Conservation (phyloP, 2,113 vertebrate genomes). For the Boulengeromyrus knoepffleri region DNA sequence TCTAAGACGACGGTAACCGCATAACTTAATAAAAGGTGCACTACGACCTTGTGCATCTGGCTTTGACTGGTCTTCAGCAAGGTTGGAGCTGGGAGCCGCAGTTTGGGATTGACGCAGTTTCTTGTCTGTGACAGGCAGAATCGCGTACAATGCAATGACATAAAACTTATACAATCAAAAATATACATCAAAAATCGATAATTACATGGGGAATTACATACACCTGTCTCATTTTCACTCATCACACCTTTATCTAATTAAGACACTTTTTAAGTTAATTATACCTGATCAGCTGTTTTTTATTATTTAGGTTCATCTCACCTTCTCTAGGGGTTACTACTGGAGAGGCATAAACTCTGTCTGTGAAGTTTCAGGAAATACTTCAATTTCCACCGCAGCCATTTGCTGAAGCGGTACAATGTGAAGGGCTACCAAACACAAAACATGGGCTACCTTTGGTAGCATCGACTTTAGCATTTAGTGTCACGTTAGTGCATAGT, state of each 20-base stretch:
- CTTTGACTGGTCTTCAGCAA: background rate
- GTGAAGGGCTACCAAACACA: background rate
- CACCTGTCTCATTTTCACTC: background rate
- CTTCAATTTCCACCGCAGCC: background rate
- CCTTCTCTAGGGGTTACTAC: background rate
- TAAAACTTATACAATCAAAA: background rate
- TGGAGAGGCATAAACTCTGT: background rate
- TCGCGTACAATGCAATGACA: background rate
- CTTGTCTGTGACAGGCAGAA: background rate
- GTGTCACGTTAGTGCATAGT: background rate
- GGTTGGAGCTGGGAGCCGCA: no score
- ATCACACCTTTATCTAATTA: background rate
- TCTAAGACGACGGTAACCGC: background rate
- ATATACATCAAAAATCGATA: background rate
- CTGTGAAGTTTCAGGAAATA: background rate
- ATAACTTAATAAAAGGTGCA: background rate
- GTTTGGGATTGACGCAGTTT: background rate
- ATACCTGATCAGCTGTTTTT: background rate
- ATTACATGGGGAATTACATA: background rate
- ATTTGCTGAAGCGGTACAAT: background rate
- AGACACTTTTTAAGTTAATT: background rate
- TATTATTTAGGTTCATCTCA: background rate
- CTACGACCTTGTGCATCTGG: background rate
- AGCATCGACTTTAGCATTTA: background rate
- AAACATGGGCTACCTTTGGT: background rate